Base-by-base conservation (phyloP, 2,888 invertebrate genomes). In the Notocelia uddmanniana region DNA sequence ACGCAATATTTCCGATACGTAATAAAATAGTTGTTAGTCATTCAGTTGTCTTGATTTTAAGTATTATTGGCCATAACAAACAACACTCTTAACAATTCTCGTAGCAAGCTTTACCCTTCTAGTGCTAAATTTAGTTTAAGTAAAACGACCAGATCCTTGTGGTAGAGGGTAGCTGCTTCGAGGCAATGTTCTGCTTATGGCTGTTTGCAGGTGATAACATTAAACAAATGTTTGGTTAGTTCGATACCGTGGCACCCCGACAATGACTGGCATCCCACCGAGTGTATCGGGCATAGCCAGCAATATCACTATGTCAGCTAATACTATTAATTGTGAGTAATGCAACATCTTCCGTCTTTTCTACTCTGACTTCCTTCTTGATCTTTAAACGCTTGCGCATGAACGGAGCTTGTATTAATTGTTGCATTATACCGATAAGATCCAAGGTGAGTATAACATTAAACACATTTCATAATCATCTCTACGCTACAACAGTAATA, bases 191-290 rank as follows among this genome's bases (percentile, higher is more conserved):
- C 82, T 86, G 91, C 91, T 92, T 89, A 83, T 81, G 84, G 89
- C 90, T 89, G 85, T 89, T 92, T 91, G 84, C 92, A 93, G 92
- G 91, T 92, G 92, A 93, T 93, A 92, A 93, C 89, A 93, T 91
- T 83, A 92, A 92, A 89, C 88, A 89, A 92, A 92, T 93, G 91
- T 93, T 93, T 92, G 89, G 87, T 91, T 94, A 94, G 94, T 93
- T 91, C 93, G 93, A 78, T 93, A 94, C 88, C 91, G 92, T 77
- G 91, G 89, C 79, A 83, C 91, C 77, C 85, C 87, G 74, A 80
- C 83, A 76, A 80, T 85, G 82, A 78, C 80, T 80, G 84, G 81
- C 80, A 78, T 77, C 75, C 75, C 80, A n/a, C 70, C 76, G 75
- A 73, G 78, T 71, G 69, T 80, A 31, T 73, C 85, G 74, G 81